Evolutionary conservation across 2,888 invertebrate species (phyloP).

Genomic region (Serripes groenlandicus): DNA sequence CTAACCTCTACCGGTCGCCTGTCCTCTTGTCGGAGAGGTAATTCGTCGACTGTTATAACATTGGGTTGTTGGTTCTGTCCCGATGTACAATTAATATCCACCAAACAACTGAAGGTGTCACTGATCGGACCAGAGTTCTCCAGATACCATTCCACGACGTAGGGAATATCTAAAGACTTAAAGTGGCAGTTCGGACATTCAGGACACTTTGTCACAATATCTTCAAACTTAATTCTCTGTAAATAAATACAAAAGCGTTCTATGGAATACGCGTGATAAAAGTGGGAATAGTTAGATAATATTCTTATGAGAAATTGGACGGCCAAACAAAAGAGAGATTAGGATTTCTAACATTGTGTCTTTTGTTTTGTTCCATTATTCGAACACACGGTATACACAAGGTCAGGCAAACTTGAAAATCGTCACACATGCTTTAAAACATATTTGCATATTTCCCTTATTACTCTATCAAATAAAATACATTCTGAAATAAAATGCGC

Average conservation of each 20-base stretch:
- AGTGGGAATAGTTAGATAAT: no score
- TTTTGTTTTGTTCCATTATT: no score
- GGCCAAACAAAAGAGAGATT: no score
- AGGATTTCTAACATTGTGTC: no score
- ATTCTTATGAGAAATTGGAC: no score
- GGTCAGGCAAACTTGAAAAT: no score
- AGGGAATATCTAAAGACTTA: neutral
- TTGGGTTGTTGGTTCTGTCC: neutral
- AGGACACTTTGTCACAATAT: slow-evolving; percentile 1
- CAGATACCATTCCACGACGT: slow-evolving; percentile 9
- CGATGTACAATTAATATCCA: neutral
- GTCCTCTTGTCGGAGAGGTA: neutral
- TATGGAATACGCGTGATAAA: no score
- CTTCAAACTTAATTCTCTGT: neutral
- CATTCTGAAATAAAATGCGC: no score
- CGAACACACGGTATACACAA: no score
- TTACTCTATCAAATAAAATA: no score
- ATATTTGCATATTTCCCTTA: no score
- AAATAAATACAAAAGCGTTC: neutral
- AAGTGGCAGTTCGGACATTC: slow-evolving; percentile 3
- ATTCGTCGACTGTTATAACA: neutral
- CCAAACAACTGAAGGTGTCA: neutral
- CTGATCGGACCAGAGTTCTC: neutral
- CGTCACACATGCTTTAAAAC: no score
- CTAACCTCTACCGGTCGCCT: neutral